Base-by-base conservation (phyloP, 2,113 vertebrate genomes). In the Azemiops feae region DNA sequence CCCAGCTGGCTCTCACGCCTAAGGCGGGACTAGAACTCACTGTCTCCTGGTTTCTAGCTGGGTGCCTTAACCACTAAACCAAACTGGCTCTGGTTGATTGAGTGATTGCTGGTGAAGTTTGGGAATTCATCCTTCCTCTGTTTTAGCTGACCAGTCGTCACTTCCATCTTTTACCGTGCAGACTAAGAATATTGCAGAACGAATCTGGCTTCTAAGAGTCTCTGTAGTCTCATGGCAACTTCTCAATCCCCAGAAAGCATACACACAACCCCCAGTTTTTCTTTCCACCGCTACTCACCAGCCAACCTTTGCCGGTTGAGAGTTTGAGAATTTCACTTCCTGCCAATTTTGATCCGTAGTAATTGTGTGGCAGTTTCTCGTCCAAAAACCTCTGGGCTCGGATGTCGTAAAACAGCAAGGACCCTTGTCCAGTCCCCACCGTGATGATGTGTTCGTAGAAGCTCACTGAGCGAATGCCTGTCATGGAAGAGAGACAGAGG, bases 361-460 rank as follows among this genome's bases (percentile, higher is more conserved):
- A 96, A 88, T 96, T 91, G 94, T 86, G 97, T 4, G 97, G 96
- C 11, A 98, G 94, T 34, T 96, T 98, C 94, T 98, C 98, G 88
- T 99, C 99, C 94, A 99, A 97, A 96, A 99, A 99, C 85, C 98
- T 98, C 95, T 99, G 99, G 92, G 99, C 99, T 95, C 99, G 98
- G 96, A 99, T 99, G 94, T 99, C 99, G 0, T 99, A 99, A 95
- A 99, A 99, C 30, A 99, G 96, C 47, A 99, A 97, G 39, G 99
- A 99, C 9, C 99, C 99, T 74, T 99, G 99, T 16, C 99, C 99
- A 0, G 99, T 99, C 90, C 99, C 99, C 96, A 99, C 99, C 0
- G 99, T 99, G 96, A 99, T 99, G 47, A 99, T 99, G 96, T 99
- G 99, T 95, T 99, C 99, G 0, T 99, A 99, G 97, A 99, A 99